Percentiles rank a stretch among this genome's conserved stretches.
Evolutionary conservation across 2,797 vertebrate species (phyloP).

Genomic region (Balearica regulorum): DNA sequence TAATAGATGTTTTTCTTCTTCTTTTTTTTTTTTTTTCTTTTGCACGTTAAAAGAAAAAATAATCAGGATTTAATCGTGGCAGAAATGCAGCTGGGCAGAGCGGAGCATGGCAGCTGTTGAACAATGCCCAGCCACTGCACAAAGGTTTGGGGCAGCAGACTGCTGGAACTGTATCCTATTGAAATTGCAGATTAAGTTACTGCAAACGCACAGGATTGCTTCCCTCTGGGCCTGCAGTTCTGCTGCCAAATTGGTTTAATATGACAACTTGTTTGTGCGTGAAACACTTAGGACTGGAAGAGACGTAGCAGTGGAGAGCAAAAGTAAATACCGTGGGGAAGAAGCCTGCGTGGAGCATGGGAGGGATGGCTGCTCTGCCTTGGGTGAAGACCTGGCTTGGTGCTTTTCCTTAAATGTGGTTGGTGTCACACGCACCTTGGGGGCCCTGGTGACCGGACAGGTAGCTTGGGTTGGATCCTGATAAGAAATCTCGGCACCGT

Average conservation of each 20-base stretch:
- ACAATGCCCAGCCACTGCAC: not conserved
- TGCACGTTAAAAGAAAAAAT: not conserved
- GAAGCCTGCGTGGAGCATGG: not conserved
- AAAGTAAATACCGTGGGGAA: not conserved
- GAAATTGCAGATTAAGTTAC: not conserved
- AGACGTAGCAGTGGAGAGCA: fast-evolving
- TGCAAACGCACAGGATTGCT: not conserved
- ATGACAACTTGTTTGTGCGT: not conserved
- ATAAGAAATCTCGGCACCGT: no score
- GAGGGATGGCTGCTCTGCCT: not conserved
- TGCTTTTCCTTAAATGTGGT: not conserved
- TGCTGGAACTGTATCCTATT: not conserved
- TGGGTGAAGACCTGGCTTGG: not conserved
- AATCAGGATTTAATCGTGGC: not conserved
- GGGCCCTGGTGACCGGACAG: not conserved
- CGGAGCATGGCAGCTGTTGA: not conserved
- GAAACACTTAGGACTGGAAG: not conserved
- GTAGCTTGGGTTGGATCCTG: not conserved
- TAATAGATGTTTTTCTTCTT: not conserved
- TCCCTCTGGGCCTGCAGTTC: not conserved
- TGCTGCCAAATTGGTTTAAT: not conserved
- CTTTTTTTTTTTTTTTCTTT: not conserved
- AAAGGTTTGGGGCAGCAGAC: not conserved
- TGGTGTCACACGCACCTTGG: fast-evolving
- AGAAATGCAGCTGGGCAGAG: not conserved